A percentile compares a stretch with the other conserved stretches of the same genome.
These are phyloP conservation scores for Neolamprologus toae DNA, from an alignment of 2,113 vertebrate genomes.

Conservation along the genomic window DNA sequence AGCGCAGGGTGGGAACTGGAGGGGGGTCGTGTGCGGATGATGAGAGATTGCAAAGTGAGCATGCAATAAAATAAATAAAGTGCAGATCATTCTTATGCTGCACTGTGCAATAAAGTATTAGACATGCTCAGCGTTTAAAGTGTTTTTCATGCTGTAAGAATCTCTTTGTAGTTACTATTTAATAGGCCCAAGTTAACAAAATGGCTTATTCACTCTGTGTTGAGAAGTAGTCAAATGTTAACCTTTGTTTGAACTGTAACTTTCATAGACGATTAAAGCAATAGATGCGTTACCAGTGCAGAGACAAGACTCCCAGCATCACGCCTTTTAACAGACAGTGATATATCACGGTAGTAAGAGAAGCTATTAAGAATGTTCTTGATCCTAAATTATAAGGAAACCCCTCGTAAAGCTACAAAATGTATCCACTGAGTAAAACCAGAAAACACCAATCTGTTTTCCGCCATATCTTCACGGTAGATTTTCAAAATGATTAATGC, in stretches of 20 bases:
- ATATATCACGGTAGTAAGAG: neutral
- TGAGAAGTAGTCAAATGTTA: constrained; percentile 42
- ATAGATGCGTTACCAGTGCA: constrained; percentile 18
- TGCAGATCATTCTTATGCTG: neutral
- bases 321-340: neutral
- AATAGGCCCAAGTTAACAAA: constrained; percentile 57
- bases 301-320: neutral
- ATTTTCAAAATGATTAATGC: neutral
- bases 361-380: neutral
- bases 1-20: neutral
- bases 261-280: constrained; percentile 60
- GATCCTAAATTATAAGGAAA: neutral
- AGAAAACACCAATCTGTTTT: neutral
- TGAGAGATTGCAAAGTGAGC: constrained; percentile 38
- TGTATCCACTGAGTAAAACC: neutral
- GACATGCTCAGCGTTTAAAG: constrained; percentile 28
- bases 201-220: constrained; percentile 45
- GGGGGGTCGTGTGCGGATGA: constrained; percentile 20
- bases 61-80: constrained; percentile 2
- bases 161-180: constrained; percentile 59
- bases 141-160: constrained; percentile 46
- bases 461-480: neutral
- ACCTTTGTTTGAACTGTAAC: constrained; percentile 60
- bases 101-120: neutral
- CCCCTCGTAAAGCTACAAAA: neutral